phyloP scores from a whole-genome alignment of 2,113 vertebrate genomes.

The Steatornis caripensis region DNA sequence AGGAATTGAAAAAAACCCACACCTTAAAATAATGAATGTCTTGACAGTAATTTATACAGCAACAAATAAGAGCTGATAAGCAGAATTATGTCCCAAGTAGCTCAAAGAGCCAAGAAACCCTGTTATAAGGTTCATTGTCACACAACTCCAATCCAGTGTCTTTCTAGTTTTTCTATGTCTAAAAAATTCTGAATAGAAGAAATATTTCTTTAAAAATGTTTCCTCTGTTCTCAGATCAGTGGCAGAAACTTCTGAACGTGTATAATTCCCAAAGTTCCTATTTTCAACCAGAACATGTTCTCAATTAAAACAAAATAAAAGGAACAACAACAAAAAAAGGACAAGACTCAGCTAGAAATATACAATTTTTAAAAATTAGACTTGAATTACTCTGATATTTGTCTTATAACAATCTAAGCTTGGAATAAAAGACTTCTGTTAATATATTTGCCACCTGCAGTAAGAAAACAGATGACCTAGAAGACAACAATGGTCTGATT shows the following conservation, averaged over 20 bases:
- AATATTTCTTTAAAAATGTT: neutral
- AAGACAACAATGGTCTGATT: neutral
- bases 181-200: neutral
- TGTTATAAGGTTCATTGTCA: neutral
- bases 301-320: neutral
- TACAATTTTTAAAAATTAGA: neutral
- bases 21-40: neutral
- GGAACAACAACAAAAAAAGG: fast-evolving
- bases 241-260: neutral
- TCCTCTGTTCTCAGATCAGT: neutral
- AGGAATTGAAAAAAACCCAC: neutral
- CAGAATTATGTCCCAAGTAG: neutral
- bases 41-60: neutral
- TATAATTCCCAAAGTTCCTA: neutral
- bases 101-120: neutral
- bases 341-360: fast-evolving
- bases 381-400: neutral
- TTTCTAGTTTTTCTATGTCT: neutral
- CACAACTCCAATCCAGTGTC: neutral
- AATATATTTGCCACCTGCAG: neutral
- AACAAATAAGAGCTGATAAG: neutral
- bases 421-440: neutral
- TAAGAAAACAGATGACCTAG: neutral
- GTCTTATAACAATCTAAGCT: neutral
- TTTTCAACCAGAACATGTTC: neutral